Evolutionary conservation across 2,797 vertebrate genomes (phyloP).

Genomic region (Falco concolor): DNA sequence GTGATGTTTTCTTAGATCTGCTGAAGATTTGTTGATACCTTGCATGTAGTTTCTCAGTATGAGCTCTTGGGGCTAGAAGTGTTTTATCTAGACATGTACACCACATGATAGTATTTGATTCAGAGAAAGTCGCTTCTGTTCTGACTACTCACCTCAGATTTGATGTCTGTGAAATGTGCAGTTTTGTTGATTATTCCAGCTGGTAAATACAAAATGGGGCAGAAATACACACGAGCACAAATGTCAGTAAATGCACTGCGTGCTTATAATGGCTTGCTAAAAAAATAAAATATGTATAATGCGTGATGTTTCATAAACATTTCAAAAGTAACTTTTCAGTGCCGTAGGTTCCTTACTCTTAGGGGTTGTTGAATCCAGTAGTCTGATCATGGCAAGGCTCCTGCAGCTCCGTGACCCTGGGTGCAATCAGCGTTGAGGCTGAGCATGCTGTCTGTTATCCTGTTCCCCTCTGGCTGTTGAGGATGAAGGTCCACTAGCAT

Average conservation of each 20-base stretch:
- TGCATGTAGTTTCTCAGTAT: background rate
- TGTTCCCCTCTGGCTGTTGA: background rate
- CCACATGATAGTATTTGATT: background rate
- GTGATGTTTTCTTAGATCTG: background rate
- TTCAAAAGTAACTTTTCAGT: background rate
- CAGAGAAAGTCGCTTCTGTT: background rate
- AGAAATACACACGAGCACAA: background rate
- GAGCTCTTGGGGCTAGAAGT: background rate
- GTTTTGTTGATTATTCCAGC: slow-evolving; percentile 3
- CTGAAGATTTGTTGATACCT: background rate
- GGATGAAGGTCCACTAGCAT: background rate
- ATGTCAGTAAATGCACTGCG: background rate
- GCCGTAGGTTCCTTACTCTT: background rate
- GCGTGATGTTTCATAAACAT: background rate
- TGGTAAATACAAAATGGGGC: background rate
- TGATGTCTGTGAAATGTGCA: background rate
- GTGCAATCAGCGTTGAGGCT: background rate
- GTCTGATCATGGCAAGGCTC: background rate
- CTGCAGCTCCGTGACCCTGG: background rate
- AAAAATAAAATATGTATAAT: background rate
- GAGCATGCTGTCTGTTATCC: background rate
- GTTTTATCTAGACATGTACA: background rate
- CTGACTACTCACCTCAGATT: background rate
- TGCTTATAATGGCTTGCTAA: background rate
- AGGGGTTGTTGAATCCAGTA: background rate